Base-by-base conservation (phyloP, 2,888 invertebrate genomes). In the Heliconius cydno region DNA sequence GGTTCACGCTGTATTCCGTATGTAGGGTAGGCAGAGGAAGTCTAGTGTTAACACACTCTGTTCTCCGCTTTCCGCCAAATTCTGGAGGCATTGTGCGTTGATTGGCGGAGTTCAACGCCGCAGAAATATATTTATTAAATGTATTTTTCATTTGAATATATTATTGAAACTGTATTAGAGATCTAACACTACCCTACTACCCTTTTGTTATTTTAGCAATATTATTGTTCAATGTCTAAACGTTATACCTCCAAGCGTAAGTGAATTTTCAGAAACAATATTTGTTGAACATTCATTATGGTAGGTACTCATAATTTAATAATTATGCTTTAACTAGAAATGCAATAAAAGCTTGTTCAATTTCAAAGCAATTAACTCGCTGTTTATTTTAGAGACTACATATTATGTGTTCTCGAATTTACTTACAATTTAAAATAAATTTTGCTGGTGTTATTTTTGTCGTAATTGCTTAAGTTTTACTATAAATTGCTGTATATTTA, bases 301-400 rank as follows among this genome's bases (percentile, higher is more conserved):
- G 72, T 66, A 28, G 65, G 72, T 66, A 28, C 63, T 46, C 72
- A 73, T 79, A 66, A 80, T 76, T 80, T 63, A 80, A 66, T 78
- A 71, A 78, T 72, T 80, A 79, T 79, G 46, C 67, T 79, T 80
- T 79, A 73, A 41, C 28, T 80, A 79, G 79, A 76, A 76, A 80
- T 80, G 60, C 79, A 80, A 73, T 79, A 76, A 76, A 67, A 22
- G 52, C 67, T 60, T 28, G 72, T 67, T 80, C 63, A 72, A 79
- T 76, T 77, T 73, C 63, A 67, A 60, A 67, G 60, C 67, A 79
- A 79, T 72, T 79, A 76, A 75, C 57, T 34, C 63, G 75, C 72
- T 79, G 78, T 76, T 78, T 72, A 80, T 79, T 78, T 76, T 57
- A 28, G 41, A 34, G 57, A 68, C 72, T 46, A 75, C 63, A 75